Percentiles rank a stretch among this genome's conserved stretches.
These are phyloP conservation scores for Synergus umbraculus DNA, from an alignment of 2,888 invertebrate genomes.

Conservation along the genomic window DNA sequence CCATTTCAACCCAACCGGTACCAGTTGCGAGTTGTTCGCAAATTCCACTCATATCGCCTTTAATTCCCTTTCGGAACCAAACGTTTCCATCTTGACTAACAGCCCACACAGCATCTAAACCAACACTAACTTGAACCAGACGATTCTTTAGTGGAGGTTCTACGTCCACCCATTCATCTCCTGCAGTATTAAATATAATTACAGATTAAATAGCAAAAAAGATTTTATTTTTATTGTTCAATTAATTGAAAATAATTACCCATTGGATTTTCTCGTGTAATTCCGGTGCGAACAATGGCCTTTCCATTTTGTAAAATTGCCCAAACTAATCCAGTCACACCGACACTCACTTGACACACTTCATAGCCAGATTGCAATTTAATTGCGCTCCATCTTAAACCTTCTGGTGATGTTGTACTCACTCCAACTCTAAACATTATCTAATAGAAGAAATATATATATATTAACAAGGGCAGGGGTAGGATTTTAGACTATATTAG, in stretches of 20 bases:
- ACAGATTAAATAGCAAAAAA: neutral
- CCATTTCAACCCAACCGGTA: conserved; percentile 93
- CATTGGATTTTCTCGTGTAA: conserved; percentile 87
- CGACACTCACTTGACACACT: conserved; percentile 91
- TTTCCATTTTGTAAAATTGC: conserved; percentile 90
- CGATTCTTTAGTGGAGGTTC: conserved; percentile 86
- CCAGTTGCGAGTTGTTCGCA: conserved; percentile 89
- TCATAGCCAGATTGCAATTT: conserved; percentile 88
- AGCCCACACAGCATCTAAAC: conserved; percentile 87
- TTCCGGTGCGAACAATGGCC: conserved; percentile 88
- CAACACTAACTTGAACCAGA: conserved; percentile 88
- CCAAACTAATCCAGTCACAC: conserved; percentile 93
- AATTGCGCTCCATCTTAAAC: conserved; percentile 89
- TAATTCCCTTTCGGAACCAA: conserved; percentile 91
- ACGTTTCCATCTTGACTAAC: conserved; percentile 90
- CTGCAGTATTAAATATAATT: conserved; percentile 68
- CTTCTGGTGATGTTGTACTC: conserved; percentile 90
- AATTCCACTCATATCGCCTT: conserved; percentile 85
- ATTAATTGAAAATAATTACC: conserved; percentile 76
- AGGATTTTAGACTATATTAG: neutral
- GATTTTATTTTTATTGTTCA: no score
- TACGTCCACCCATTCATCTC: conserved; percentile 89
- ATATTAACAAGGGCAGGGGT: conserved; percentile 6
- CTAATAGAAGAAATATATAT: conserved; percentile 73
- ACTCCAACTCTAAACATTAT: conserved; percentile 92